Evolutionary conservation across 2,797 vertebrate species (phyloP), one percentile per base, ranked within the genome.

Genomic region (Enteromius viviparus): DNA sequence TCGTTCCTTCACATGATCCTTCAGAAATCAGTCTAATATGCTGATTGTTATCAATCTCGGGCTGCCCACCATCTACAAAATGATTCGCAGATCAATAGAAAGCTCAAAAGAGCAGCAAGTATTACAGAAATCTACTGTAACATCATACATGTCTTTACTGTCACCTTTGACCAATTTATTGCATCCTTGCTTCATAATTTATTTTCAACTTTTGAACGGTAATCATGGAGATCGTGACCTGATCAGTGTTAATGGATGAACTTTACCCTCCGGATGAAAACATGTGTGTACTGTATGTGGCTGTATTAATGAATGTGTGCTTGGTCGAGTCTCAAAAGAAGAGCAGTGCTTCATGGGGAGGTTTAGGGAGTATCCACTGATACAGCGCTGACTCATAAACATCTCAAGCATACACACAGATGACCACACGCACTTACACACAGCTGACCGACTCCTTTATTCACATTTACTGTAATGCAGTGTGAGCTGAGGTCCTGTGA

Each of bases 361-460:
- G 34, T 58, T 19, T 37, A 42, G 72, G 74, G 75, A 71, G 55
- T 78, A 78, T 78, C 82, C 81, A 78, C 19, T 80, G 86, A 85
- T 80, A 72, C 65, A 76, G 65, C 55, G 21, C 78, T 87, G 83
- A 85, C 76, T 85, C 80, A 87, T 51, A n/a, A 65, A 79, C 65
- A 74, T 11, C 21, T 62, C 60, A 45, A 34, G 58, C 17, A 8
- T 37, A 74, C 75, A 37, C 47, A 15, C 14, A 37, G 3, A n/a
- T 51, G 49, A 78, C 62, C 14, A 65, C 51, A 71, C 34, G n/a
- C 40, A 77, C 68, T 66, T 64, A 81, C 74, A 49, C 47, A 15
- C 47, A 37, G 3, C 55, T 53, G 49, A 78, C 62, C 14, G 62
- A 37, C 42, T 26, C 78, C 47, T 66, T 76, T 3, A 68, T 23